Conservation (phyloP, 2,113 vertebrate genomes). For the Thermophis baileyi region DNA sequence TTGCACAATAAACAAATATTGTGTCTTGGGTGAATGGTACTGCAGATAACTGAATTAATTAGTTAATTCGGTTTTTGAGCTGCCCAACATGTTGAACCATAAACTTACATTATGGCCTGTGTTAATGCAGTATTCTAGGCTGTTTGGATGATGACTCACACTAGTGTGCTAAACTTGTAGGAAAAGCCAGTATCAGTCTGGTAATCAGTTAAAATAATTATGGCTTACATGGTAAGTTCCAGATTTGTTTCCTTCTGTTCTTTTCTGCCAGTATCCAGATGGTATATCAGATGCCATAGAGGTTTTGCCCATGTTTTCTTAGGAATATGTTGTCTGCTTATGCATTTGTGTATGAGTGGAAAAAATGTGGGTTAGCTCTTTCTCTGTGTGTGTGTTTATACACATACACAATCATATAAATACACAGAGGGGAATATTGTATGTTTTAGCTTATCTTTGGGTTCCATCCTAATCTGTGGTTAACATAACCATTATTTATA, state of each 20-base stretch:
- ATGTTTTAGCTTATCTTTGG: background rate
- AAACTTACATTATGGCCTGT: background rate
- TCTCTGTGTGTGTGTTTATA: background rate
- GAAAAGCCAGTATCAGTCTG: background rate
- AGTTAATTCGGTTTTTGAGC: background rate
- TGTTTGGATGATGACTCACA: background rate
- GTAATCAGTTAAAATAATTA: background rate
- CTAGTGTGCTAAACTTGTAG: background rate
- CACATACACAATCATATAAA: background rate
- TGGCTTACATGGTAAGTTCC: background rate
- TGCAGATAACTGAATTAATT: background rate
- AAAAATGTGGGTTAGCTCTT: background rate
- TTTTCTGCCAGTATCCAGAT: background rate
- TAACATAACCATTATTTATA: background rate
- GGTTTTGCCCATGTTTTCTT: background rate
- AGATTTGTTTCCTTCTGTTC: background rate
- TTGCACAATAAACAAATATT: background rate
- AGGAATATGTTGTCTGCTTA: background rate
- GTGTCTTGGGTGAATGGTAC: background rate
- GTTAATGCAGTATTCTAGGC: background rate
- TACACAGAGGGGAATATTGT: background rate
- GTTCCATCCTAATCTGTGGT: background rate
- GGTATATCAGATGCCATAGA: background rate
- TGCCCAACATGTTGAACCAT: background rate
- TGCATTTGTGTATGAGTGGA: background rate